A percentile compares a stretch with the other conserved stretches of the same genome.
Conservation (phyloP, 2,797 vertebrate genomes). For the Liparis tanakae region DNA sequence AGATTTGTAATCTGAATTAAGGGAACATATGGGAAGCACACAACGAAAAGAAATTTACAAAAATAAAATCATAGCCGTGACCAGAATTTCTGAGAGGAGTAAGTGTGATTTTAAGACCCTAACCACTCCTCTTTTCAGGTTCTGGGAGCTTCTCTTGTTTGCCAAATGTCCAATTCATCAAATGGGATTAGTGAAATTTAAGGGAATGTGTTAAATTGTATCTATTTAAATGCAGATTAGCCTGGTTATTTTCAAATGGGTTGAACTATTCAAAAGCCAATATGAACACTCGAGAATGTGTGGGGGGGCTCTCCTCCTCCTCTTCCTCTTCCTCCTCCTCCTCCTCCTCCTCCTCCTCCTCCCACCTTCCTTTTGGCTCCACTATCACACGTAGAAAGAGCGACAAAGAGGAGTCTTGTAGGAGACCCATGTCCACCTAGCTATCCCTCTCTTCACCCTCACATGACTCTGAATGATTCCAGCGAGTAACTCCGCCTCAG, state of each 20-base stretch:
- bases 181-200: conserved; percentile 24
- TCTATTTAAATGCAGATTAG: conserved; percentile 9
- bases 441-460: conserved; percentile 53
- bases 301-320: conserved; percentile 17
- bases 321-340: conserved; percentile 6
- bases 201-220: not conserved
- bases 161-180: conserved; percentile 25
- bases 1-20: conserved; percentile 1
- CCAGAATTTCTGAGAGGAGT: not conserved
- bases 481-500: conserved; percentile 29
- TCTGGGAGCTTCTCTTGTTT: conserved; percentile 13
- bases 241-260: not conserved
- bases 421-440: conserved; percentile 50
- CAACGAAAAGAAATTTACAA: not conserved
- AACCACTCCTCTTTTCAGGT: not conserved
- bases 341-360: conserved; percentile 5
- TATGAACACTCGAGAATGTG: conserved; percentile 22
- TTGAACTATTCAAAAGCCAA: not conserved
- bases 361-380: conserved; percentile 17
- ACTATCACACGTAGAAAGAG: conserved; percentile 45
- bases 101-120: not conserved
- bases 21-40: not conserved
- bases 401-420: conserved; percentile 71
- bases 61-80: not conserved
- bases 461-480: conserved; percentile 63